A percentile compares a stretch with the other conserved stretches of the same genome.
phyloP scores from a whole-genome alignment of 2,888 invertebrate genomes.

The Oegoconia quadripuncta region DNA sequence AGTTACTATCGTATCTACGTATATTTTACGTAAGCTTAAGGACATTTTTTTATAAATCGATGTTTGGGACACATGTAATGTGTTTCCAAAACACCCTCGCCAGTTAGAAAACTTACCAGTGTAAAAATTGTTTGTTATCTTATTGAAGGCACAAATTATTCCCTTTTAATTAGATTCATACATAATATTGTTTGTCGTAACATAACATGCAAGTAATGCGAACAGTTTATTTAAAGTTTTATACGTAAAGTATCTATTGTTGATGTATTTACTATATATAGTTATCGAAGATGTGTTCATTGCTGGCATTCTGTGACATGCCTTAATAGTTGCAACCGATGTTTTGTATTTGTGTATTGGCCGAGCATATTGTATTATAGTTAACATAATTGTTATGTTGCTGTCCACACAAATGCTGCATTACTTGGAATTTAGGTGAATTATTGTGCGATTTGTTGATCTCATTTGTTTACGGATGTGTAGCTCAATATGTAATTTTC shows the following conservation, averaged over 20 bases:
- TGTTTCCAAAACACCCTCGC: no score
- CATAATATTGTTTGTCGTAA: neutral
- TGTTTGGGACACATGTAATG: no score
- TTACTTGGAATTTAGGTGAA: conserved; percentile 30
- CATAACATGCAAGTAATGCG: no score
- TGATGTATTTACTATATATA: conserved; percentile 33
- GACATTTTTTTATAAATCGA: no score
- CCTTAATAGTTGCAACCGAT: conserved; percentile 38
- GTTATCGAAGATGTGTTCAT: conserved; percentile 49
- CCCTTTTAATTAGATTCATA: neutral
- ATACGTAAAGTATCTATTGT: conserved; percentile 20
- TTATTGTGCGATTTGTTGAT: conserved; percentile 69
- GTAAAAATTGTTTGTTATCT: no score
- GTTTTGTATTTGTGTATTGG: conserved; percentile 25
- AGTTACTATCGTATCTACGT: no score
- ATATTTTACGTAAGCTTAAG: no score
- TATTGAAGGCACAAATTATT: conserved; percentile 5
- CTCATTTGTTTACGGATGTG: conserved; percentile 72
- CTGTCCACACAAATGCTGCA: conserved; percentile 36
- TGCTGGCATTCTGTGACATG: conserved; percentile 51
- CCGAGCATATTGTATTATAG: conserved; percentile 41
- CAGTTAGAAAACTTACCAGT: neutral
- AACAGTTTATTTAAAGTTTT: no score
- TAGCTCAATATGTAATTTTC: conserved; percentile 71
- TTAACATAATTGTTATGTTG: conserved; percentile 31